Conservation (phyloP, 2,797 vertebrate genomes). For the Diplodus sargus region DNA sequence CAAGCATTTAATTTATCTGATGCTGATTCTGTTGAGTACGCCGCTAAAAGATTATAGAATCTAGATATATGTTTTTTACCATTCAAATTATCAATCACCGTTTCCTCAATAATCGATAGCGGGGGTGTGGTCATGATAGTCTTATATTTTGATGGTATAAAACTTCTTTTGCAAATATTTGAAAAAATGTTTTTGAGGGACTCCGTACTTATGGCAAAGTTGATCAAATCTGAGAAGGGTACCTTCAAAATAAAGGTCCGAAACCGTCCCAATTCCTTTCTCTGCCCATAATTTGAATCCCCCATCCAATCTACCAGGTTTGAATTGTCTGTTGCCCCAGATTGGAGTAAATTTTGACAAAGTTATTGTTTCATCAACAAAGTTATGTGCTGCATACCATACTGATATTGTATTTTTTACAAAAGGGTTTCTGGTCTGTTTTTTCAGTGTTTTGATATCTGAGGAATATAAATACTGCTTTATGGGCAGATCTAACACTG, state of each 20-base stretch:
- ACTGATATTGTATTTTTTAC: background rate
- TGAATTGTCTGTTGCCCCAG: background rate
- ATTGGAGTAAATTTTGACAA: constrained; percentile 8
- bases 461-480: background rate
- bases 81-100: background rate
- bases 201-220: background rate
- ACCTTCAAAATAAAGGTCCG: background rate
- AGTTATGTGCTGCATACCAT: constrained; percentile 2
- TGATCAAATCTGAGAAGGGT: background rate
- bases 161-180: background rate
- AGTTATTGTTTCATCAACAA: background rate
- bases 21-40: background rate
- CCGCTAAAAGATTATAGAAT: too few relatives aligned
- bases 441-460: background rate
- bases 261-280: background rate
- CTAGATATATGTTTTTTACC: background rate
- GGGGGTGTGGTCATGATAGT: background rate
- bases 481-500: background rate
- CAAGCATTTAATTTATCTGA: background rate
- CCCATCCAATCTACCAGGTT: background rate
- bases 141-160: background rate
- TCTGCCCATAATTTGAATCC: constrained; percentile 20
- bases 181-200: background rate
- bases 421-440: background rate
- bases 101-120: background rate